Evolutionary conservation across 2,113 vertebrate genomes (phyloP).

Genomic region (Vireo altiloquus): DNA sequence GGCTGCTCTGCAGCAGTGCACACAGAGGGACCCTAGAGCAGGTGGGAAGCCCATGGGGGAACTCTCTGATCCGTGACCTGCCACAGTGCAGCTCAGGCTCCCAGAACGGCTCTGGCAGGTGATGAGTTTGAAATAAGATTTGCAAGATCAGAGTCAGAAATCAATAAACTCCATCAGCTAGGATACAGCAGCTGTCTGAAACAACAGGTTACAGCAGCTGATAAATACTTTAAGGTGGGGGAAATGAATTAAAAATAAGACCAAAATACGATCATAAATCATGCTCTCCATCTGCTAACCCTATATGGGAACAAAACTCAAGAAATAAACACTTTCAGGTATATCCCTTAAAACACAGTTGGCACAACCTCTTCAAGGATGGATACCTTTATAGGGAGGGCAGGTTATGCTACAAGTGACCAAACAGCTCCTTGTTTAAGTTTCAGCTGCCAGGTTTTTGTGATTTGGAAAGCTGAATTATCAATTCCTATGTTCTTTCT

Average conservation of each 20-base stretch:
- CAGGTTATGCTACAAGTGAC: background rate
- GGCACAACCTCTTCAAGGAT: background rate
- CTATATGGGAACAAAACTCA: background rate
- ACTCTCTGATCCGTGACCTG: accelerated
- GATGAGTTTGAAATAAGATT: background rate
- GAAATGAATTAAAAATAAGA: constrained; percentile 31
- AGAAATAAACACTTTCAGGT: background rate
- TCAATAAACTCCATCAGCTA: constrained; percentile 33
- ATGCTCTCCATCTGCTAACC: background rate
- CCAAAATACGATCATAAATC: constrained; percentile 11
- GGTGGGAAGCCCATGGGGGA: background rate
- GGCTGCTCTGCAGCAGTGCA: background rate
- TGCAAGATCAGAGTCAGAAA: constrained; percentile 21
- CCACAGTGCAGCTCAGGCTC: background rate
- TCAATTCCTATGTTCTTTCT: background rate
- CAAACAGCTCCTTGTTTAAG: background rate
- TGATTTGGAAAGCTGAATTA: background rate
- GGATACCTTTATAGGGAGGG: background rate
- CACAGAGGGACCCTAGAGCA: background rate
- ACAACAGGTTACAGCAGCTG: constrained; percentile 10
- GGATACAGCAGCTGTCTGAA: constrained; percentile 9
- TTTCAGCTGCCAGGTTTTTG: background rate
- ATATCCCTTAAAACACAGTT: background rate
- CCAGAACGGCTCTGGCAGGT: background rate
- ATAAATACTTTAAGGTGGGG: constrained; percentile 8